phyloP scores from a whole-genome alignment of 1,140 invertebrate genomes.

The Ceratosolen fusciceps region DNA sequence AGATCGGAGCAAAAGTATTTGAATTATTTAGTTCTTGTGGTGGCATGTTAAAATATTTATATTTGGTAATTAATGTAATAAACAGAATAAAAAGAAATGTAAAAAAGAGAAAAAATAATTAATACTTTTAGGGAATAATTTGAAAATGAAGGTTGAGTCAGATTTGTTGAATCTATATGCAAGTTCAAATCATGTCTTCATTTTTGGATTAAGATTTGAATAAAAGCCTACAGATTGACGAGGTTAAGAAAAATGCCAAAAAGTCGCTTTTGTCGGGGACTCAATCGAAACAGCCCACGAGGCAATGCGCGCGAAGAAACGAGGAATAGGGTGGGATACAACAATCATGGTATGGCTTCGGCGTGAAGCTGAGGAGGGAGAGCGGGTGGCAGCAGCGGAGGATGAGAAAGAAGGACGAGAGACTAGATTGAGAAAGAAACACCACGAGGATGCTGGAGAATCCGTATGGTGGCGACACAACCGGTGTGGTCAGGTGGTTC shows the following conservation, averaged over 20 bases:
- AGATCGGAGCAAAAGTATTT: no score
- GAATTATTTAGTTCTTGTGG: no score
- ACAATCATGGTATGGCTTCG: background rate
- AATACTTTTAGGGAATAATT: no score
- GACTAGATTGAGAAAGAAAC: slow-evolving; percentile 26
- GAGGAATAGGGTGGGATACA: background rate
- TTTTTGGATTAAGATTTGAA: background rate
- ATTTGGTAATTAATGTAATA: no score
- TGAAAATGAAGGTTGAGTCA: no score
- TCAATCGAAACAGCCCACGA: slow-evolving; percentile 24
- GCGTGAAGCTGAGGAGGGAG: background rate
- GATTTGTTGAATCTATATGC: no score
- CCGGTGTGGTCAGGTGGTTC: slow-evolving; percentile 72
- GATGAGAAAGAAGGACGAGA: slow-evolving; percentile 22
- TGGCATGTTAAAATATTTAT: no score
- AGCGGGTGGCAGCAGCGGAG: no score
- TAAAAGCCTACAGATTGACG: background rate
- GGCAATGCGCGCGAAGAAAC: background rate
- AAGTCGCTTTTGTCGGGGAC: no score
- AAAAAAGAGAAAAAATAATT: no score
- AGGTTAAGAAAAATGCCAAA: background rate
- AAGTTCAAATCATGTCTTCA: no score
- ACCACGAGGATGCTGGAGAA: slow-evolving; percentile 61
- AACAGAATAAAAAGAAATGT: no score
- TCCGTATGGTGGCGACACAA: slow-evolving; percentile 67